These are phyloP conservation scores for Romanomermis culicivorax DNA, from an alignment of 2,888 invertebrate species.

Conservation along the genomic window DNA sequence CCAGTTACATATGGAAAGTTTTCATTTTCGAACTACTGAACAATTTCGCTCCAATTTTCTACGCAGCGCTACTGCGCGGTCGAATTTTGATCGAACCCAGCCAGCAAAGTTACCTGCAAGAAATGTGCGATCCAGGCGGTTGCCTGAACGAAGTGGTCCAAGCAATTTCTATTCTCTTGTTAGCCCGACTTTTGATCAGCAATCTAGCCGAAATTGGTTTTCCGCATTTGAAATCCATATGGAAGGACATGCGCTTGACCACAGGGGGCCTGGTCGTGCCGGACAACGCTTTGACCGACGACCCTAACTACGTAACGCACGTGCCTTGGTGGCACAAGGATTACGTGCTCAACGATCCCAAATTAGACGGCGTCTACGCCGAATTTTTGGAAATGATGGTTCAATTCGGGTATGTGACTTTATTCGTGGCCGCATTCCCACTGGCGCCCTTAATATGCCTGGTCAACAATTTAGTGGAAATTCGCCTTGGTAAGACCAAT, in stretches of 20 bases:
- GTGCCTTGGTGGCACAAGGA: conserved; percentile 3
- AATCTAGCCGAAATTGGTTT: conserved; percentile 1
- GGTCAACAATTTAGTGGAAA: conserved; percentile 76
- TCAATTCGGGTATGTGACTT: conserved; percentile 87
- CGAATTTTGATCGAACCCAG: not conserved
- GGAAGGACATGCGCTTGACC: not conserved
- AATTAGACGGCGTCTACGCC: conserved; percentile 5
- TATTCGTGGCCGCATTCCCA: conserved; percentile 53
- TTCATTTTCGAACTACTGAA: conserved; percentile 75
- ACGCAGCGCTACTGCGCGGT: conserved; percentile 65
- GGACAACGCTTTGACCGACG: not conserved
- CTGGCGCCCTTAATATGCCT: conserved; percentile 52
- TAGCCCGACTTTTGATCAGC: conserved; percentile 2
- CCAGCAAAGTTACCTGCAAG: not conserved
- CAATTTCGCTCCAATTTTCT: conserved; percentile 86
- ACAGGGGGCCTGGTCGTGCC: not conserved
- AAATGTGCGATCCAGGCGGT: conserved; percentile 6
- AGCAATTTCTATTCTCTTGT: conserved; percentile 1
- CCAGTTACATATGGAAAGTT: conserved; percentile 71
- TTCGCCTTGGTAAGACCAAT: conserved; percentile 72
- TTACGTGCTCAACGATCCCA: not conserved
- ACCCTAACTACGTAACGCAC: not conserved
- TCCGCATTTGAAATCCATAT: not conserved
- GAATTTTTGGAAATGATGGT: conserved; percentile 48
- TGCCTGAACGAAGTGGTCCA: conserved; percentile 4